phyloP scores from a whole-genome alignment of 2,113 vertebrate species.

The Aleadryas rufinucha region DNA sequence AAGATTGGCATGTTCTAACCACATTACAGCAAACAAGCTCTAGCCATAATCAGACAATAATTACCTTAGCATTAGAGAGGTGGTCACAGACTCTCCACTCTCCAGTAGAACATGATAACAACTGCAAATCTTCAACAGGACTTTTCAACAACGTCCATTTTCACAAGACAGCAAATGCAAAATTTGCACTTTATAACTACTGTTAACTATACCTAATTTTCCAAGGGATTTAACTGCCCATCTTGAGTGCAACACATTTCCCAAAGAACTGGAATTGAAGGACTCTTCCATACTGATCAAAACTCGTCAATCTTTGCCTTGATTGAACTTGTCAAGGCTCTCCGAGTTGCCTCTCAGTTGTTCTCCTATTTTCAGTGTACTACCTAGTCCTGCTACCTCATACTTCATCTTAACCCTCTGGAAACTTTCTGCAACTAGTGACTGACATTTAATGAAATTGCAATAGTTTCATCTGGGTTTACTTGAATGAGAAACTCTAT shows the following conservation, averaged over 20 bases:
- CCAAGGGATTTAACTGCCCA: background rate
- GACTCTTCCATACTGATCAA: background rate
- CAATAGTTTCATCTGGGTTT: background rate
- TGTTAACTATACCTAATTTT: background rate
- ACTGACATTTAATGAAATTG: background rate
- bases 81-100: background rate
- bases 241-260: background rate
- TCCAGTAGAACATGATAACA: background rate
- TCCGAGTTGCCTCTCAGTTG: background rate
- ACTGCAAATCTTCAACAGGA: background rate
- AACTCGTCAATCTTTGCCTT: background rate
- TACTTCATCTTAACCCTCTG: background rate
- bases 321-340: background rate
- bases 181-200: background rate
- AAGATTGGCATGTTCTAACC: background rate
- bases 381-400: background rate
- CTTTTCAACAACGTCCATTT: background rate
- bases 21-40: background rate
- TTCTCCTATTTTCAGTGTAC: background rate
- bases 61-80: background rate
- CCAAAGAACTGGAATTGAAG: background rate
- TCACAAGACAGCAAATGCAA: background rate
- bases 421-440: background rate
- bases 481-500: background rate
- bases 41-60: background rate